Base-by-base conservation (phyloP, 2,888 invertebrate species). In the Ophion slaviceki region DNA sequence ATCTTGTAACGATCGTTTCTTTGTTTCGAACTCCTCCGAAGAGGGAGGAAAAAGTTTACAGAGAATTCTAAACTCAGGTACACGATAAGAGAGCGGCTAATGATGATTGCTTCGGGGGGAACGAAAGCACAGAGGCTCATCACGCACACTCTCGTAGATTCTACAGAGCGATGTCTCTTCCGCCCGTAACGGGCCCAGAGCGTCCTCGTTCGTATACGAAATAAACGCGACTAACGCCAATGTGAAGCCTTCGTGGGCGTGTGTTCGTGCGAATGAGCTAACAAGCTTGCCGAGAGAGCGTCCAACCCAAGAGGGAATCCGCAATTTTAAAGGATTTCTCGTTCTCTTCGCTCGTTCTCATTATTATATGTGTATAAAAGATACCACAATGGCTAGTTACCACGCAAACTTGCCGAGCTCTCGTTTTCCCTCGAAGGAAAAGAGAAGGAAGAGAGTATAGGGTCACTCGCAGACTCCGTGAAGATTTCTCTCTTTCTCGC, bases 101-200 rank as follows among this genome's bases (percentile, higher is more conserved):
- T 88, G 90, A 90, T 89, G 89, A 91, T 91, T 89, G 87, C 88
- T 91, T 90, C 53, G 89, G 90, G 17, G 82, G 89, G 89, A 90
- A 79, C 75, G 32, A 71, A 59, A 71, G 57, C 36, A 11, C 32
- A 17, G 17, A 64, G 70, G 82, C 76, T 78, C 80, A 68, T 67
- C 75, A 80, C 70, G 83, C 78, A 71, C 74, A 40, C 24, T 64
- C 6, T 17, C 45, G n/a, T 53, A 57, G n/a, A 40, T 62, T 76
- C 24, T 24, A 59, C 24, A 59, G 24, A 32, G 24, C 7, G 17
- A 59, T 59, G 57, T 57, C 28, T 36, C 59, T 40, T 57, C 24
- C 45, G 3, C 20, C 32, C 11, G 36, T 14, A 17, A 24, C 17
- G 5, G 11, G 45, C 71, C 45, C 11, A 7, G 17, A 45, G 53